These are phyloP conservation scores for Dione juno DNA, from an alignment of 2,888 invertebrate species.

Conservation along the genomic window DNA sequence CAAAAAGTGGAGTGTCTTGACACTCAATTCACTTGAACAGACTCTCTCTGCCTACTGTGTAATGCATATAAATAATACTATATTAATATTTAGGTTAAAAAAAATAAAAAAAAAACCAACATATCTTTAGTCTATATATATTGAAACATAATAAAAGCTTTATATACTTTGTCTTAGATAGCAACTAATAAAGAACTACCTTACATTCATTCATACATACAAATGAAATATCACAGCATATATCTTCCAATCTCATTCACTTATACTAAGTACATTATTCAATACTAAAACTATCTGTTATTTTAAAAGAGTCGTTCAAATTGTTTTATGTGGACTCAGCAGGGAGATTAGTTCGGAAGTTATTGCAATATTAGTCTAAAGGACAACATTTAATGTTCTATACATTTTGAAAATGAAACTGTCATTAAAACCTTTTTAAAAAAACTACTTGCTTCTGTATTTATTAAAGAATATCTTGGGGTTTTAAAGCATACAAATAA, in stretches of 20 bases:
- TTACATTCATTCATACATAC: slow-evolving; percentile 26
- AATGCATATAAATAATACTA: neutral
- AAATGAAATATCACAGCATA: slow-evolving; percentile 41
- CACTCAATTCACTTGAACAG: too few relatives aligned
- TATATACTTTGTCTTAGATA: slow-evolving; percentile 34
- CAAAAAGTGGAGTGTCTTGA: too few relatives aligned
- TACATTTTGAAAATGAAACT: too few relatives aligned
- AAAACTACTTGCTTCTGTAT: too few relatives aligned
- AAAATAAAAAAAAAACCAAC: slow-evolving; percentile 20
- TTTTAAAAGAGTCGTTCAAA: too few relatives aligned
- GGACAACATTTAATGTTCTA: too few relatives aligned
- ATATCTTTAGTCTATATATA: slow-evolving; percentile 37
- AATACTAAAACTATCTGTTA: neutral
- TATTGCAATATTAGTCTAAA: neutral
- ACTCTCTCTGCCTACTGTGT: too few relatives aligned
- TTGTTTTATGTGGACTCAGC: neutral
- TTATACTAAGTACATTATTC: slow-evolving; percentile 31
- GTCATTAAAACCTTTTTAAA: too few relatives aligned
- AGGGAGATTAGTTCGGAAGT: too few relatives aligned
- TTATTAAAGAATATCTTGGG: too few relatives aligned
- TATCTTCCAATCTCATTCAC: slow-evolving; percentile 33
- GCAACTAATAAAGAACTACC: slow-evolving; percentile 38
- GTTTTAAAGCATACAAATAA: too few relatives aligned
- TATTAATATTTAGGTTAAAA: slow-evolving; percentile 4
- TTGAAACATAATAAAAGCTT: slow-evolving; percentile 44